Percentiles rank a stretch among this genome's conserved stretches.
These are phyloP conservation scores for Pimephales promelas DNA, from an alignment of 2,113 vertebrate species.

Conservation along the genomic window DNA sequence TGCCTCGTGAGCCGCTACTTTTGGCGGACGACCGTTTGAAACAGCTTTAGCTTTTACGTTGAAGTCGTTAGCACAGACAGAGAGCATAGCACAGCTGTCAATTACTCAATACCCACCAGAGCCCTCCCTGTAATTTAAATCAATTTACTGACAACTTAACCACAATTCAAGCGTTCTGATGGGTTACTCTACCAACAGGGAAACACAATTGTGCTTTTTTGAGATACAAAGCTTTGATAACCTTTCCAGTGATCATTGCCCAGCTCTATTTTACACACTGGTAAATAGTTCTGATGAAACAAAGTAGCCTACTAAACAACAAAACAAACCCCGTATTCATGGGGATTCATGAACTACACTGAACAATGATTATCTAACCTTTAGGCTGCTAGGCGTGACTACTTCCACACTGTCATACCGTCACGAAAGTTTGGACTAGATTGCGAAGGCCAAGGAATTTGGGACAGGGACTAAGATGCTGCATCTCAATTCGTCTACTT, in stretches of 20 bases:
- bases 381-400: too few relatives aligned
- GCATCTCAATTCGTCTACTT: too few relatives aligned
- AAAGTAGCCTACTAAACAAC: background rate
- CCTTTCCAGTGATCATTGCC: background rate
- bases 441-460: too few relatives aligned
- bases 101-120: conserved; percentile 37
- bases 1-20: conserved; percentile 1
- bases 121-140: conserved; percentile 33
- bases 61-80: conserved; percentile 7
- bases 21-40: background rate
- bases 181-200: background rate
- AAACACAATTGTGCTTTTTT: background rate
- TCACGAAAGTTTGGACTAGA: too few relatives aligned
- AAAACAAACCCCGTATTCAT: background rate
- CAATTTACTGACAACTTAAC: conserved; percentile 34
- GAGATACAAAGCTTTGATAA: background rate
- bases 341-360: background rate
- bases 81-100: conserved; percentile 37
- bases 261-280: background rate
- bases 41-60: conserved; percentile 41
- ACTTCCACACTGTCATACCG: too few relatives aligned
- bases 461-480: too few relatives aligned
- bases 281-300: background rate
- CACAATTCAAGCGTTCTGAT: conserved; percentile 1
- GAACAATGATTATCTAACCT: background rate